Base-by-base conservation (phyloP, 1,140 invertebrate genomes). In the Diorhabda sublineata region DNA sequence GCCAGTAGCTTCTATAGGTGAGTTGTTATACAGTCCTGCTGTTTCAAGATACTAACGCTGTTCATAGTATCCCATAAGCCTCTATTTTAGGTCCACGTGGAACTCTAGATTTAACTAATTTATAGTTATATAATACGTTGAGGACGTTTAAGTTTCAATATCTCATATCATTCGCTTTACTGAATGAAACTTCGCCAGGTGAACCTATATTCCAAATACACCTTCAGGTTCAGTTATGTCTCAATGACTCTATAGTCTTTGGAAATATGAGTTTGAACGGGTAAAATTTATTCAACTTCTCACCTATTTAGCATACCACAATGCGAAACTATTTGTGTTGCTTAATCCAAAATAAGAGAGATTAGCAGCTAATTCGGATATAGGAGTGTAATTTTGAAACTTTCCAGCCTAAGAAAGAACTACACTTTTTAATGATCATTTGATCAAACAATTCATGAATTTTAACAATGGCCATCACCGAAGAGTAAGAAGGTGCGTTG, bases 61-160 rank as follows among this genome's bases (percentile, higher is more conserved):
- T 92, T 93, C 85, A 87, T 91, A 89, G 90, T 87, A 82, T 91
- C 90, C 85, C 77, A 88, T 89, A 84, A 88, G 88, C 76, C 75
- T 78, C 81, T 77, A 84, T 83, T 89, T 85, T 26, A 26, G 26
- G 26, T 26, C 26, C 26, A 26, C 1, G 26, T 26, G 26, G 26
- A 26, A 26, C 26, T 26, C 26, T 26, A n/a, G 26, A 26, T 26
- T 26, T 26, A 2, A 26, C 6, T n/a, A 42, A 77, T 91, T 93
- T 89, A 91, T 89, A 92, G 91, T 93, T 92, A 92, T 90, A 92
- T 89, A 92, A 92, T 92, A 91, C 89, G 88, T 91, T 88, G 86
- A 91, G 87, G 84, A 82, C 84, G 84, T 89, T 90, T 88, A 86
- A 86, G 80, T 87, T 89, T 26, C 26, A 26, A 26, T 26, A 26